These are phyloP conservation scores for Campoplex capitator DNA, from an alignment of 2,888 invertebrate species.

Conservation along the genomic window DNA sequence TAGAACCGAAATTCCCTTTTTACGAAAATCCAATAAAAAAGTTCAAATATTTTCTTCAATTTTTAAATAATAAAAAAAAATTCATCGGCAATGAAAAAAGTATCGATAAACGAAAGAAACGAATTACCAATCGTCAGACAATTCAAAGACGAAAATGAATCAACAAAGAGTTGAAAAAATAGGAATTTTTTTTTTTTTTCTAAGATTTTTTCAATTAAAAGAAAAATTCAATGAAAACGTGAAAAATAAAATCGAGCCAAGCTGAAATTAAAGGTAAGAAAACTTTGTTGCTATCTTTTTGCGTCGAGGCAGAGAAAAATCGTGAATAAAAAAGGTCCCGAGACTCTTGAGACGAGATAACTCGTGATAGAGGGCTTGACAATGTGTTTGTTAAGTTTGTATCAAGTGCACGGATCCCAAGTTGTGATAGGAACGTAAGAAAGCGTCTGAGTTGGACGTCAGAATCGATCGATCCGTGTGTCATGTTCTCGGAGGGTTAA, in stretches of 20 bases:
- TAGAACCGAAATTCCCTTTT: too few species aligned
- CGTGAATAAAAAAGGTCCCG: background rate
- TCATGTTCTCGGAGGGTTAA: slow-evolving; percentile 8
- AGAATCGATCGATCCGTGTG: slow-evolving; percentile 52
- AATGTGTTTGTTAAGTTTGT: slow-evolving; percentile 1
- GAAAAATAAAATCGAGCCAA: too few species aligned
- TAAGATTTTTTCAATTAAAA: background rate
- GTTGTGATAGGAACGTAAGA: slow-evolving; percentile 42
- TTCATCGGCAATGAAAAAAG: too few species aligned
- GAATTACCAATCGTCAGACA: too few species aligned
- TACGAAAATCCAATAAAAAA: too few species aligned
- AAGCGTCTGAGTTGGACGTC: slow-evolving; percentile 29
- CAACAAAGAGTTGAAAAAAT: too few species aligned
- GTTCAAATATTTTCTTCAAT: too few species aligned
- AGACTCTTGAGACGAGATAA: slow-evolving; percentile 10
- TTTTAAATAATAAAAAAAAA: too few species aligned
- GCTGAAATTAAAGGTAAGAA: background rate
- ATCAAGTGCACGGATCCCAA: slow-evolving; percentile 8
- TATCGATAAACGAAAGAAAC: too few species aligned
- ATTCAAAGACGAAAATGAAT: too few species aligned
- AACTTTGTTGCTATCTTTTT: background rate
- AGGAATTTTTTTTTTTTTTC: too few species aligned
- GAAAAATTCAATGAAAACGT: too few species aligned
- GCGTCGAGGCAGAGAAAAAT: background rate
- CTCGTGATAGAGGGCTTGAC: slow-evolving; percentile 23